phyloP scores from a whole-genome alignment of 2,888 invertebrate genomes.

The Rhodophaea formosa region DNA sequence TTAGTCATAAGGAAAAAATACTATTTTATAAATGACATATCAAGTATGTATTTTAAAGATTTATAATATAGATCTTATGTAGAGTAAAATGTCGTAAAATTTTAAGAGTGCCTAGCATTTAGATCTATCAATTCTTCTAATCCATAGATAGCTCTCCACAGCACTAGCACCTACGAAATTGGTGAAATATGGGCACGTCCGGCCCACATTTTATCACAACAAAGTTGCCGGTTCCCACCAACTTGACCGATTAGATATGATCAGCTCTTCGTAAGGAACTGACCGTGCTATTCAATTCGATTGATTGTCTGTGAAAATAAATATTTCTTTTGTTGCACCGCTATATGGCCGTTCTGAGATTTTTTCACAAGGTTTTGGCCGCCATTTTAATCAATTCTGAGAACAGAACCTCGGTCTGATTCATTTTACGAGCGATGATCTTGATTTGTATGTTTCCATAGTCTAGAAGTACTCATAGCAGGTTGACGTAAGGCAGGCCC shows the following conservation, averaged over 20 bases:
- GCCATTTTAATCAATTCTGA: not conserved
- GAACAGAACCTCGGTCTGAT: not conserved
- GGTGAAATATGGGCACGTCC: conserved; percentile 38
- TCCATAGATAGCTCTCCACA: no score
- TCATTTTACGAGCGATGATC: no score
- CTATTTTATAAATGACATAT: no score
- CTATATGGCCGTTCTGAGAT: not conserved
- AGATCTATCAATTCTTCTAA: no score
- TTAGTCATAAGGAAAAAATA: no score
- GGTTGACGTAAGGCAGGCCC: no score
- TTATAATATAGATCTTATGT: no score
- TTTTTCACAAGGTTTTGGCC: not conserved
- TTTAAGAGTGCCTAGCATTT: no score
- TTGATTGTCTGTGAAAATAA: conserved; percentile 25
- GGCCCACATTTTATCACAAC: conserved; percentile 26
- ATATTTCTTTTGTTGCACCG: conserved; percentile 11
- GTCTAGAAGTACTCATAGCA: no score
- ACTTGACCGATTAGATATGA: conserved; percentile 27
- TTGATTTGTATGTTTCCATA: no score
- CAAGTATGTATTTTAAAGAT: no score
- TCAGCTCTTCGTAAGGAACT: conserved; percentile 6
- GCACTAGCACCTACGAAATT: conserved; percentile 21
- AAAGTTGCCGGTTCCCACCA: conserved; percentile 18
- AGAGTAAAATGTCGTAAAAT: no score
- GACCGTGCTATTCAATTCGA: conserved; percentile 30